A percentile compares a stretch with the other conserved stretches of the same genome.
Conservation (phyloP, 2,113 vertebrate genomes). For the Setophaga petechia region DNA sequence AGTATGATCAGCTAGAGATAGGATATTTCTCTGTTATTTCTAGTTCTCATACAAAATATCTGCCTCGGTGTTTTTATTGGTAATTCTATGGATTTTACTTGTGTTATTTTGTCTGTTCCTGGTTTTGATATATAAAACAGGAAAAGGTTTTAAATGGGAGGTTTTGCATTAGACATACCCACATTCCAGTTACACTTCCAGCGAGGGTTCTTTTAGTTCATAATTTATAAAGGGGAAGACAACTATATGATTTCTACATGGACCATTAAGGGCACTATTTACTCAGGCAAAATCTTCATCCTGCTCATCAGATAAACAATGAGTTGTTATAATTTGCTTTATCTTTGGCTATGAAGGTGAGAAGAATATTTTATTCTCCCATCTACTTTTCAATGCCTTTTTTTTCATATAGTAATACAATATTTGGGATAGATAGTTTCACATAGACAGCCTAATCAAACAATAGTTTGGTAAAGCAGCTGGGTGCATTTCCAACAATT, state of each 20-base stretch:
- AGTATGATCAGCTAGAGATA: background rate
- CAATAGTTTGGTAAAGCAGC: background rate
- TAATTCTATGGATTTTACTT: background rate
- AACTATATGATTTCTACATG: background rate
- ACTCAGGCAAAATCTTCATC: background rate
- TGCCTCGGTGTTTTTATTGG: background rate
- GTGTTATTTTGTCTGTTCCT: background rate
- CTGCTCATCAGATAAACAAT: background rate
- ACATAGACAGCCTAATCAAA: background rate
- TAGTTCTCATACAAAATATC: background rate
- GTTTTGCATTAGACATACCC: background rate
- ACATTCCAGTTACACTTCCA: background rate
- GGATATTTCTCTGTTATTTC: background rate
- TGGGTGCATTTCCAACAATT: background rate
- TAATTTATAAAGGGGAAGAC: background rate
- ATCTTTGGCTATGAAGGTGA: background rate
- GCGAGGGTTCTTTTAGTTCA: background rate
- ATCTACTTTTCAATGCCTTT: background rate
- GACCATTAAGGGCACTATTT: background rate
- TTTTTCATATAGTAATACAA: background rate
- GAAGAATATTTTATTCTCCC: background rate
- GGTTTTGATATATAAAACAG: background rate
- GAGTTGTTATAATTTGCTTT: background rate
- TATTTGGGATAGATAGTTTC: background rate
- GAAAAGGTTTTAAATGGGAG: constrained; percentile 30